Evolutionary conservation across 1,140 invertebrate species (phyloP), one percentile per base, ranked within the genome.

Genomic region (Calycopis cecrops): DNA sequence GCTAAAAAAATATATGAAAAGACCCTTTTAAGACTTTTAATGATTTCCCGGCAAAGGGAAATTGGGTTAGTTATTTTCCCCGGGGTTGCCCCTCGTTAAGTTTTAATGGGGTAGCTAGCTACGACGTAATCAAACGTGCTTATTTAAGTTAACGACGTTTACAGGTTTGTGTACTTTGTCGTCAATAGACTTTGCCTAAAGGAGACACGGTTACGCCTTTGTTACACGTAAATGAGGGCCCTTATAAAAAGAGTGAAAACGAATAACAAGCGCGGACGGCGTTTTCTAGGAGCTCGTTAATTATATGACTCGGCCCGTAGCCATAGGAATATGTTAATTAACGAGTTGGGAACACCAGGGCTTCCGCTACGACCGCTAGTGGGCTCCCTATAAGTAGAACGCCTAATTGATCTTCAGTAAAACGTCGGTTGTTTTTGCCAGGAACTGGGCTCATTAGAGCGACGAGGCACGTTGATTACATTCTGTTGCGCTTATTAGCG

Each of bases 11-110:
- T 84, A 80, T 86, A 79, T 86, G 83, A 84, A 86, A 86, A 83
- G 83, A 86, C 83, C 83, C 83, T 86, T 86, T 86, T 85, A 86
- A 87, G 84, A 87, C 81, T 87, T 86, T 86, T 87, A 87, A 87
- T 87, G 84, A 87, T 87, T 86, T 87, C 81, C 81, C 81, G 83
- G 79, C 79, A 85, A 86, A 87, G 78, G 83, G 81, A 87, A 87
- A 87, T 87, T 87, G 83, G 83, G 81, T 87, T 85, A 86, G 83
- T 87, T 87, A 87, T 85, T 87, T 85, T 86, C 78, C 77, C 79
- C 70, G 73, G 81, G 81, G 77, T 85, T 85, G 74, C 77, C 79
- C 78, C 83, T 86, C 81, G 83, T 86, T 86, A 86, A 86, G 83
- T 86, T 86, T 86, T 86, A 86, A 86, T 86, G 78, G 83, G 80